Evolutionary conservation across 2,113 vertebrate species (phyloP), one percentile per base, ranked within the genome.

Genomic region (Pangasianodon hypophthalmus): DNA sequence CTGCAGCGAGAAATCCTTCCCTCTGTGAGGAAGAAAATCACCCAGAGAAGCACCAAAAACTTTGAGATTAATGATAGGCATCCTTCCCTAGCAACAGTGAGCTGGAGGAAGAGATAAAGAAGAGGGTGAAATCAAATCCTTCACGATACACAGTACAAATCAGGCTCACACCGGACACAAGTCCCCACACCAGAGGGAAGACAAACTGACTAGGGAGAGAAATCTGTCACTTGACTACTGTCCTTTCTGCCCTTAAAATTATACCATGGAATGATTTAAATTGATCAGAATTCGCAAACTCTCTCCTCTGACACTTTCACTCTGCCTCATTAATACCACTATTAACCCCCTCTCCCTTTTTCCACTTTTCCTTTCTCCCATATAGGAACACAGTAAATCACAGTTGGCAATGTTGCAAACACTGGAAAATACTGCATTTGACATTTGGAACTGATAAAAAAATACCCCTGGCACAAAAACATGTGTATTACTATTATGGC

Each of bases 81-180:
- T 82, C 37, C 56, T 88, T 91, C 75, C 87, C 84, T 77, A 88
- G 87, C 84, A 91, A 91, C 90, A 91, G 77, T n/a, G 44, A 60
- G 41, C n/a, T 52, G 37, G 48, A 82, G 58, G 50, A 77, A 37
- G 46, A 48, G 26, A 80, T 21, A 62, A 26, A 21, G 14, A 60
- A 58, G 26, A 16, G 29, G 75, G 75, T 81, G 62, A 64, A 88
- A 58, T 71, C 37, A 85, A 91, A 84, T 80, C 81, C n/a, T 2
- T 69, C 29, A 87, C 54, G 29, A 75, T 60, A 60, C 13, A 0
- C 24, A 58, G 52, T 8, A 41, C 80, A 58, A 62, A 84, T 86
- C 50, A 52, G 50, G 50, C 50, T 73, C 32, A 60, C 24, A 50
- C 18, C 3, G 19, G 37, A 26, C 32, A 67, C 62, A 26, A 29